A percentile compares a stretch with the other conserved stretches of the same genome.
Evolutionary conservation across 2,797 vertebrate species (phyloP).

Genomic region (Calcarius lapponicus): DNA sequence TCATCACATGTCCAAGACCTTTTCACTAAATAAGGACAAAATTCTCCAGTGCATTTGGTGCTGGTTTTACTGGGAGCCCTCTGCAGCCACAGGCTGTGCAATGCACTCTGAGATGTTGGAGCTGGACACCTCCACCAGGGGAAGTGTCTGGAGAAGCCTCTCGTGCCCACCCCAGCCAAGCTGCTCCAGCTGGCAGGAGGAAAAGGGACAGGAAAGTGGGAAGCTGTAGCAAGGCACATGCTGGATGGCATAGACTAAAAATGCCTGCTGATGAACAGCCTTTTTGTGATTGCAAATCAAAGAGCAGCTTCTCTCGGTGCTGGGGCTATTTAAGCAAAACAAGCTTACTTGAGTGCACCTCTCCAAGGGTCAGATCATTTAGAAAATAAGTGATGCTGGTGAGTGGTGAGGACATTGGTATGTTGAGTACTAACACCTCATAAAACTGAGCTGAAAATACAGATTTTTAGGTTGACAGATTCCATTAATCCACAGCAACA

Average conservation of each 20-base stretch:
- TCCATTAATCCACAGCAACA: not conserved
- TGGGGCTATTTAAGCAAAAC: not conserved
- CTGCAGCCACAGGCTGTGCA: not conserved
- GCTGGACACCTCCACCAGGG: not conserved
- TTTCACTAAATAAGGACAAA: slow-evolving; percentile 35
- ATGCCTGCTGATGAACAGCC: not conserved
- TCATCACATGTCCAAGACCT: not conserved
- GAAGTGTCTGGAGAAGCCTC: fast-evolving
- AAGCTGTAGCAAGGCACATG: not conserved
- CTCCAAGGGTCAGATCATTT: not conserved
- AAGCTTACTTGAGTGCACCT: not conserved
- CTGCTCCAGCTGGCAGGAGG: not conserved
- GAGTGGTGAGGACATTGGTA: not conserved
- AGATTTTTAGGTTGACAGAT: not conserved
- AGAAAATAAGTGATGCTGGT: not conserved
- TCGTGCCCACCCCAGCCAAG: not conserved
- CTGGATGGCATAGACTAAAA: not conserved
- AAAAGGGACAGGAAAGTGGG: not conserved
- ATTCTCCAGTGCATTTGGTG: not conserved
- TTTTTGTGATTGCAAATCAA: not conserved
- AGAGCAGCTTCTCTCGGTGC: not conserved
- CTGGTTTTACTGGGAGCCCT: not conserved
- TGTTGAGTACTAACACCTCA: not conserved
- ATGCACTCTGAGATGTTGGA: not conserved
- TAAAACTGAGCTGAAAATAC: not conserved